Conservation (phyloP, 1,140 invertebrate genomes). For the Babylonia areolata region DNA sequence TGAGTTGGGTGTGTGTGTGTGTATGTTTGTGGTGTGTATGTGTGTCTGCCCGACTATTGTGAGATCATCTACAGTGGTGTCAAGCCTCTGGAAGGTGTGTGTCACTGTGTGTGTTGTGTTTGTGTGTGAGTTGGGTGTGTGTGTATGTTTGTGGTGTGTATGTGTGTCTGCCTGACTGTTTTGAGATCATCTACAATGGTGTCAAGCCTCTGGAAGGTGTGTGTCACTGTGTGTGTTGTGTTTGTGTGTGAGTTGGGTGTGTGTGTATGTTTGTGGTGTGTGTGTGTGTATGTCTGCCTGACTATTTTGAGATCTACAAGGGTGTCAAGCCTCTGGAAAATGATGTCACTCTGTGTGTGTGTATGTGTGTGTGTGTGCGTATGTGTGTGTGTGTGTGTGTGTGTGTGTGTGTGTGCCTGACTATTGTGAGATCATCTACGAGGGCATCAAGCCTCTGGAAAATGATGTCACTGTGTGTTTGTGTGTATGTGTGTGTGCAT, state of each 20-base stretch:
- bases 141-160: not conserved
- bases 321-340: not conserved
- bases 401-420: not conserved
- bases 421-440: not conserved
- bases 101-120: too few species aligned
- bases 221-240: not conserved
- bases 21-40: too few species aligned
- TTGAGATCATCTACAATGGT: too few species aligned
- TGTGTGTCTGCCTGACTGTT: not conserved
- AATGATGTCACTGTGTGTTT: too few species aligned
- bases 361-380: not conserved
- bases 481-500: too few species aligned
- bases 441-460: not conserved
- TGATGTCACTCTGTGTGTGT: not conserved
- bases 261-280: too few species aligned
- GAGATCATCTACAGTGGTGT: conserved; percentile 9
- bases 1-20: too few species aligned
- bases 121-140: too few species aligned
- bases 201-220: too few species aligned
- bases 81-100: not conserved
- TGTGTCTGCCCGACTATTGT: not conserved
- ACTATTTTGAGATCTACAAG: not conserved
- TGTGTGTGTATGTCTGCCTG: not conserved
- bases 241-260: not conserved
- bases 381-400: too few species aligned